Evolutionary conservation across 1,140 invertebrate species (phyloP), one percentile per base, ranked within the genome.

Genomic region (Nasonia longicornis): DNA sequence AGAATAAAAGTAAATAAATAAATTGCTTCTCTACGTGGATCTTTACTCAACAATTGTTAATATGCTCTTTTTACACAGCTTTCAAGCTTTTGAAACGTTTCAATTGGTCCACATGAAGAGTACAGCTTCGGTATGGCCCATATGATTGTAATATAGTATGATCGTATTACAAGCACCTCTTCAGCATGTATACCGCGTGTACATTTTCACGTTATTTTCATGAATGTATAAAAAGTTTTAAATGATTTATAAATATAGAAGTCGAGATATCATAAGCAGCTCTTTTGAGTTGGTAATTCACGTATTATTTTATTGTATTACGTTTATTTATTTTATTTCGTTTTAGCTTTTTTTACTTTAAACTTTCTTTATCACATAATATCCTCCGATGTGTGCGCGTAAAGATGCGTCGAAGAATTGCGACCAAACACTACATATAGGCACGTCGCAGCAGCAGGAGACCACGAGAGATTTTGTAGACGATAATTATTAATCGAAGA

Each of bases 191-290:
- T 76, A 76, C 31, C 45, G 7, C 6, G 66, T 58, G 64, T 80
- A 80, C 35, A 66, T 81, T 76, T 81, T 76, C 64, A 76, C 48
- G 66, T 81, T 81, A 45, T 81, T 81, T 81, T 81, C 29, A 70
- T 1, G 26, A 81, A 45, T 81, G 73, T 81, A 81, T 81, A 81
- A 81, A 81, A 42, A 81, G n/a, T 76, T 81, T 70, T 76, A 58
- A 76, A 81, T 81, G 70, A 76, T 63, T 81, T 76, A 81, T 81
- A 76, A 38, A 81, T 75, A 76, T 76, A 76, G 69, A 81, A 81
- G 79, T 70, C 73, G 66, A 82, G 20, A 78, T n/a, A 16, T 58
- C 42, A 78, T 72, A 26, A 26, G 16, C 29, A 35, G 58, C 8
- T 22, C 45, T 42, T 31, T 77, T 72, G 29, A 71, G 63, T 64